Conservation (phyloP, 2,113 vertebrate genomes). For the Passer domesticus region DNA sequence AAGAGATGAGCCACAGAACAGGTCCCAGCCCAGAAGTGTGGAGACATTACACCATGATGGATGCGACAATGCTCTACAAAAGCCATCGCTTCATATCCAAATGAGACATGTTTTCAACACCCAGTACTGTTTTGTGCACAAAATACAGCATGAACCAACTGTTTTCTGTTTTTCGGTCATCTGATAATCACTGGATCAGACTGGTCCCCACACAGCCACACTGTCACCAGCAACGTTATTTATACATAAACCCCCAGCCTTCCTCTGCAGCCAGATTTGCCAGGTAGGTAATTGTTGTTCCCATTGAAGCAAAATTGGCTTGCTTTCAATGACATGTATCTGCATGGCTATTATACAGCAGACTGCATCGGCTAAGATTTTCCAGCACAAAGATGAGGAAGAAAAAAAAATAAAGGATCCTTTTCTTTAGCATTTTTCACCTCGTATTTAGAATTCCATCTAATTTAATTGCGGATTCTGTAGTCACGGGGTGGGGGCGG, state of each 20-base stretch:
- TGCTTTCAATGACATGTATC: background rate
- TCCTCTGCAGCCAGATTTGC: background rate
- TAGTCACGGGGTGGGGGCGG: background rate
- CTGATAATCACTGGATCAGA: background rate
- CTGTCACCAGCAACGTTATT: background rate
- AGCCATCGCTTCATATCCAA: background rate
- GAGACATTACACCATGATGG: background rate
- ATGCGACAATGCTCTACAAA: background rate
- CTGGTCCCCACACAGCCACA: background rate
- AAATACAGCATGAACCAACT: background rate
- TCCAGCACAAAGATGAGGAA: background rate
- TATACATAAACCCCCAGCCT: background rate
- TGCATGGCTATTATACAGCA: background rate
- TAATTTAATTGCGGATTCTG: background rate
- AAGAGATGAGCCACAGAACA: background rate
- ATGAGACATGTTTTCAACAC: background rate
- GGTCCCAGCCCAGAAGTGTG: background rate
- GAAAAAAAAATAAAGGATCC: background rate
- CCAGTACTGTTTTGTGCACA: background rate
- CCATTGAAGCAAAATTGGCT: background rate
- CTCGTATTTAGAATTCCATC: background rate
- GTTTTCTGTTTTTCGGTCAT: background rate
- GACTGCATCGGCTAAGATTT: background rate
- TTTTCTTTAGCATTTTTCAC: background rate
- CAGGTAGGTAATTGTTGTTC: background rate